A percentile compares a stretch with the other conserved stretches of the same genome.
Evolutionary conservation across 2,113 vertebrate genomes (phyloP).

Genomic region (Pseudonaja textilis): DNA sequence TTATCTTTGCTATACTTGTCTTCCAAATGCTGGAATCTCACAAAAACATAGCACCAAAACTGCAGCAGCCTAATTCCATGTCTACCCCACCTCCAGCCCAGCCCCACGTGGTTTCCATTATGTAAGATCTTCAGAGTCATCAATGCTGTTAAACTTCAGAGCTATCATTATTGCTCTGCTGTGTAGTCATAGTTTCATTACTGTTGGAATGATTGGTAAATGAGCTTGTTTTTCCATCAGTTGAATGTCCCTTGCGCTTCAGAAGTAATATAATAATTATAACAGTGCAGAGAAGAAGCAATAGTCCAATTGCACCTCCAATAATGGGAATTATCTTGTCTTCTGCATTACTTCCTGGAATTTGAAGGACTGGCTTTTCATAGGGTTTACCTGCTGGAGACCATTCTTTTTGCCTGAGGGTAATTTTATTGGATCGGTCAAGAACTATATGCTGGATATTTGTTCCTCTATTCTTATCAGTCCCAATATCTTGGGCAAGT

Average conservation of each 20-base stretch:
- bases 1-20: background rate
- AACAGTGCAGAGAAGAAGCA: constrained; percentile 66
- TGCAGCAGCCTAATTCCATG: background rate
- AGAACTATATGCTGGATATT: constrained; percentile 69
- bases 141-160: constrained; percentile 69
- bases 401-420: constrained; percentile 62
- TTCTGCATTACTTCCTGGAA: constrained; percentile 56
- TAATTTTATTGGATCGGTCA: constrained; percentile 63
- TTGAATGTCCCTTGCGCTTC: constrained; percentile 50
- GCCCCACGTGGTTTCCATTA: background rate
- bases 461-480: constrained; percentile 72
- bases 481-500: constrained; percentile 53
- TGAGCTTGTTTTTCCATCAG: constrained; percentile 58
- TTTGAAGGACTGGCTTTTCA: constrained; percentile 67
- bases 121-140: background rate
- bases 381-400: constrained; percentile 41
- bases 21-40: background rate
- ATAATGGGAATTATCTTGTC: constrained; percentile 52
- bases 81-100: background rate
- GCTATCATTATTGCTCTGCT: constrained; percentile 61
- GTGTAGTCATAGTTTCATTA: constrained; percentile 47
- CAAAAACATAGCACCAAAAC: background rate
- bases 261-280: constrained; percentile 59
- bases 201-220: constrained; percentile 50
- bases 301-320: constrained; percentile 66